Evolutionary conservation across 2,888 invertebrate species (phyloP), one percentile per base, ranked within the genome.

Genomic region (Stegophylla sp.): DNA sequence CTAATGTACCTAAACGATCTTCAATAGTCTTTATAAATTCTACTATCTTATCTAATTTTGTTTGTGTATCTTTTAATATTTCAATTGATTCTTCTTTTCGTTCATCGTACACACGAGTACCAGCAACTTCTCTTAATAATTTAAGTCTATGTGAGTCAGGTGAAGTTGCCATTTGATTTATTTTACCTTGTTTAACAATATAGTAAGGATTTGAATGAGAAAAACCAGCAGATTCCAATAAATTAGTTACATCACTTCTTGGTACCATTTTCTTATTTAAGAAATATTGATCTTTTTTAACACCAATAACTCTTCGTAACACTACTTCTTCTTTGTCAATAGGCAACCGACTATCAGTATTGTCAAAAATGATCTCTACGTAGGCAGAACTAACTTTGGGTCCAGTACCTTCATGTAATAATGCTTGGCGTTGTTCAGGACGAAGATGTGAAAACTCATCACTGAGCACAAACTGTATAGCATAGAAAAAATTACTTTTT

Each of bases 201-300:
- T 99, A 99, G 87, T 99, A 99, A 0, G 99, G 99, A 89, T 99
- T 99, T 13, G 98, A 98, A 85, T 98, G 93, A 0, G 98, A 99
- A 86, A 99, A 95, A 0, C 99, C 99, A 56, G 99, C 99, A 83
- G 98, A 98, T 88, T 99, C 99, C 79, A 99, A 88, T 17, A 99
- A 89, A 88, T 99, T 99, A 88, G 98, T 96, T 0, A 99, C 98
- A 88, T 99, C 98, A 53, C 94, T 94, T 83, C 98, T 91, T 0
- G 98, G 97, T 28, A 98, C 98, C 86, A 96, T 95, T 87, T 98
- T 99, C 87, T 97, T 97, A 87, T 99, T 99, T 67, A 99, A 90
- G 86, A 98, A 98, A 88, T 98, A 99, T 88, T 99, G 98, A 88
- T 99, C 99, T 86, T 99, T 99, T 87, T 99, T 99, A 0, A 97